Percentiles rank a stretch among this genome's conserved stretches.
These are phyloP conservation scores for Diadophis punctatus DNA, from an alignment of 2,113 vertebrate genomes.

Conservation along the genomic window DNA sequence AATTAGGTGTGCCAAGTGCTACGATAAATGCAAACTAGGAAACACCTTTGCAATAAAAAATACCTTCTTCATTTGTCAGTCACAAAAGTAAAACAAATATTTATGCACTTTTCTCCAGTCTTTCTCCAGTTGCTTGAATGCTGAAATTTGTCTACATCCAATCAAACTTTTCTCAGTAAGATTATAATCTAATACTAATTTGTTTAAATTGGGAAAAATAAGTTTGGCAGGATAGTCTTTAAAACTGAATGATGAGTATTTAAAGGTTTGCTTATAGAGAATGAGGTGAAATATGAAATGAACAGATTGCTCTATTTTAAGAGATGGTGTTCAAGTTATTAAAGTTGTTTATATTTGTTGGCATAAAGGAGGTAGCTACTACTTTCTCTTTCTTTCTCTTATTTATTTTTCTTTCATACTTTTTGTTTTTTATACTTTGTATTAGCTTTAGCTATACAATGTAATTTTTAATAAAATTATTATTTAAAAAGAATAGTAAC, in stretches of 20 bases:
- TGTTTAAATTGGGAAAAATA: not conserved
- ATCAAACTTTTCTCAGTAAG: not conserved
- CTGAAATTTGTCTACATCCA: not conserved
- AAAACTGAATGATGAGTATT: not conserved
- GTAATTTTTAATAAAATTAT: too few species aligned
- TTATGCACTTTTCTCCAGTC: not conserved
- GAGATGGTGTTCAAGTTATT: not conserved
- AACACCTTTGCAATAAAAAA: not conserved
- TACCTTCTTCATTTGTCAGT: not conserved
- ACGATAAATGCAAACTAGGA: not conserved
- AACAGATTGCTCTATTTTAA: not conserved
- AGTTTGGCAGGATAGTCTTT: not conserved
- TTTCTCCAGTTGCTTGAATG: not conserved
- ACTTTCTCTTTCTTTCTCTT: not conserved
- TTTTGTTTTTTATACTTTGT: too few species aligned
- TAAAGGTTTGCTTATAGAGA: not conserved
- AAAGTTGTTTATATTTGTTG: not conserved
- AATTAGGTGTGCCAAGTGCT: not conserved
- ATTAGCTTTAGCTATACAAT: too few species aligned
- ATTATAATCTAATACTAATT: not conserved
- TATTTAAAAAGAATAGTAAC: too few species aligned
- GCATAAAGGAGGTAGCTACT: not conserved
- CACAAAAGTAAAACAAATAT: not conserved
- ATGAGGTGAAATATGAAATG: not conserved
- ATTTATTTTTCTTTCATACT: not conserved